Conservation (phyloP, 2,888 invertebrate genomes). For the Stegana nigrithorax region DNA sequence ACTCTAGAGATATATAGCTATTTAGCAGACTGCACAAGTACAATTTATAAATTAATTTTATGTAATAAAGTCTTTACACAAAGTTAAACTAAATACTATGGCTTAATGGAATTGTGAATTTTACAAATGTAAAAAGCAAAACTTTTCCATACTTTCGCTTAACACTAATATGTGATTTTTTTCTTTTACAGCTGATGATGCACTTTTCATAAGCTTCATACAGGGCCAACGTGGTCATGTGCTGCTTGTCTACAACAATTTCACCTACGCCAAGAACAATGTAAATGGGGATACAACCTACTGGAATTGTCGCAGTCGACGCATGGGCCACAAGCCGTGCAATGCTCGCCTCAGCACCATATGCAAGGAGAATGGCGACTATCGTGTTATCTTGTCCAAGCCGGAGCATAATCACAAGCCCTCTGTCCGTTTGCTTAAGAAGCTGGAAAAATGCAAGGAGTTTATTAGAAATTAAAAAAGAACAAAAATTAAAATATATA, state of each 20-base stretch:
- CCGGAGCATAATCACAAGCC: slow-evolving; percentile 65
- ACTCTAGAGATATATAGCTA: not conserved
- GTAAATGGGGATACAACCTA: slow-evolving; percentile 59
- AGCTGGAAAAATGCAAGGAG: slow-evolving; percentile 3
- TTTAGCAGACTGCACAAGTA: not conserved
- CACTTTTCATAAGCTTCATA: slow-evolving; percentile 62
- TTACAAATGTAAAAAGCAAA: too few species aligned
- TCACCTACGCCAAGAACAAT: slow-evolving; percentile 66
- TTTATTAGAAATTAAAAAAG: slow-evolving; percentile 7
- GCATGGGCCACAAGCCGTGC: slow-evolving; percentile 55
- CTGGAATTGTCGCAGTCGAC: slow-evolving; percentile 67
- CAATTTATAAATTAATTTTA: not conserved
- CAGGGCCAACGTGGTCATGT: slow-evolving; percentile 64
- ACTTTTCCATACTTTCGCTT: not conserved
- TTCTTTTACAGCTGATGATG: slow-evolving; percentile 6
- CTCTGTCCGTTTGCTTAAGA: slow-evolving; percentile 50
- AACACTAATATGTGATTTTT: not conserved
- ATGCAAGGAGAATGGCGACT: slow-evolving; percentile 54
- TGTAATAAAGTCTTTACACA: not conserved
- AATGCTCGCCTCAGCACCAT: slow-evolving; percentile 62
- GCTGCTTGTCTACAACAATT: slow-evolving; percentile 60
- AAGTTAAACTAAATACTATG: too few species aligned
- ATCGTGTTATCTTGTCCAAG: slow-evolving; percentile 61
- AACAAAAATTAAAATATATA: not conserved
- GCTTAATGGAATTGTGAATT: too few species aligned